phyloP scores from a whole-genome alignment of 92 coral and sea anemone species.

The Anthopleura xanthogrammica region DNA sequence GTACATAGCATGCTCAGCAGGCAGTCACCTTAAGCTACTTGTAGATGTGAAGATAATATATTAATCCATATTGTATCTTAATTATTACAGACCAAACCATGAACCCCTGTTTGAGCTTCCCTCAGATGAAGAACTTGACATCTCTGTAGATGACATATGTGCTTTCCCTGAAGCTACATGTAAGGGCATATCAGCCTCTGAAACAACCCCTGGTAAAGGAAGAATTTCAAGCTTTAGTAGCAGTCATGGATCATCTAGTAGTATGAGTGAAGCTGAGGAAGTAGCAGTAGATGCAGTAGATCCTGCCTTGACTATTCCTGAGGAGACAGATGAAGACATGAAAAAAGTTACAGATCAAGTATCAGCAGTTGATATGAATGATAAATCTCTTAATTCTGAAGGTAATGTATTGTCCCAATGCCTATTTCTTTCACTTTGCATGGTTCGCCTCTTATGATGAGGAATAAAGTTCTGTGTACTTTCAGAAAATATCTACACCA shows the following conservation, averaged over 20 bases:
- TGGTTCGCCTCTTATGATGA: no score
- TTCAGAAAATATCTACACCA: no score
- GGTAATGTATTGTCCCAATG: conserved; percentile 13
- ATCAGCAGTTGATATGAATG: conserved; percentile 24
- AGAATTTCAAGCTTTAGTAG: conserved; percentile 70
- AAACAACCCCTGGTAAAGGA: conserved; percentile 33
- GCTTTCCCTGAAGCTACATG: conserved; percentile 41
- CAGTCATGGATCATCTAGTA: conserved; percentile 65
- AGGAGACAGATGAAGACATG: conserved; percentile 29
- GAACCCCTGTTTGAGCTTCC: conserved; percentile 77
- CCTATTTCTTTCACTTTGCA: neutral
- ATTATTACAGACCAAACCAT: conserved; percentile 40
- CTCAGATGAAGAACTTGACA: conserved; percentile 66
- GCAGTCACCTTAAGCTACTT: neutral
- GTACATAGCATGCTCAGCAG: no score
- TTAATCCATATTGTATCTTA: neutral
- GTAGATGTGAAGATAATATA: neutral
- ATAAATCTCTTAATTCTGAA: conserved; percentile 52
- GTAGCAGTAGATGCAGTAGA: neutral
- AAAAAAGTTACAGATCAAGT: conserved; percentile 30
- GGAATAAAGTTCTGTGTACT: no score
- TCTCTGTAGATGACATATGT: conserved; percentile 70
- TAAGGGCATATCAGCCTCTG: conserved; percentile 20
- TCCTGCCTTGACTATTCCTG: conserved; percentile 1
- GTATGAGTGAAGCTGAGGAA: conserved; percentile 20